Base-by-base conservation (phyloP, 2,797 vertebrate genomes). In the Melanotaenia trifasciata region DNA sequence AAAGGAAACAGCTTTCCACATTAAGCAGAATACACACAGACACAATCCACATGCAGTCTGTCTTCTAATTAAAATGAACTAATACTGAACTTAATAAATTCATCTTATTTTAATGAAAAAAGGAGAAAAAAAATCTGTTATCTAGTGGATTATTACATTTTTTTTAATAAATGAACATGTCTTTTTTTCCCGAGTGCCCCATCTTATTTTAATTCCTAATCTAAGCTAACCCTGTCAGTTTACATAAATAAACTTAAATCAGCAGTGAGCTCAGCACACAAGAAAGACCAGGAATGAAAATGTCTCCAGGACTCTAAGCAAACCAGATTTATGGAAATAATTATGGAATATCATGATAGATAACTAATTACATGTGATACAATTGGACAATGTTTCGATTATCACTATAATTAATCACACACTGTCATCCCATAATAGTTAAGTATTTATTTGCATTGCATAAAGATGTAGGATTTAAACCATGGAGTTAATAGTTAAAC, bases 231-330 rank as follows among this genome's bases (percentile, higher is more conserved):
- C n/a, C 50, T 26, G 63, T 35, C n/a, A 35, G 16, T 33, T 51
- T 40, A 60, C 5, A 16, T 24, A 32, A 65, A 53, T 59, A 28
- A 72, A 64, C 43, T 38, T 12, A 66, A 66, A 54, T 26, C n/a
- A 8, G 53, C 43, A 24, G 26, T 32, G 47, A 60, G 32, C 26
- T 66, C 45, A 59, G 18, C 24, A 32, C 13, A 5, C 9, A 35
- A 47, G 54, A 54, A 43, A 50, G 58, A 40, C 33, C 45, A 22
- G 47, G 26, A 56, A 45, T 57, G 28, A 20, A 71, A 63, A 71
- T 20, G 4, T 24, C 40, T 63, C 33, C 24, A 53, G 26, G 43
- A 53, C 45, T 38, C 13, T 30, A 30, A 64, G n/a, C 47, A 54
- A 65, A 54, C 3, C 16, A 6, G n/a, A 64, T 24, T 22, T 64